Percentiles rank a stretch among this genome's conserved stretches.
These are phyloP conservation scores for Pagetopsis macropterus DNA, from an alignment of 2,797 vertebrate genomes.

Conservation along the genomic window DNA sequence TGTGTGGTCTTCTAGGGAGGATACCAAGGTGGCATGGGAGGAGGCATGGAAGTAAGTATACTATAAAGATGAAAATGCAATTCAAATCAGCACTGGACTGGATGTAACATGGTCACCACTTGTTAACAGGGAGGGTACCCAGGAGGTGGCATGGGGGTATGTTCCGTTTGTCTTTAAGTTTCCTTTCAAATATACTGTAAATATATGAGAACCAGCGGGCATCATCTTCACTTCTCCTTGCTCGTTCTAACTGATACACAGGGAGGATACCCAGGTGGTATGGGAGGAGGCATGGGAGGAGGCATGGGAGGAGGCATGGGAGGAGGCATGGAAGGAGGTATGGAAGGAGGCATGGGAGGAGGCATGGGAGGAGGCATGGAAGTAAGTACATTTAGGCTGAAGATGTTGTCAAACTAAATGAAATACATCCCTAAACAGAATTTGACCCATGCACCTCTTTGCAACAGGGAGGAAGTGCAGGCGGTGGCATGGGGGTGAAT, in stretches of 20 bases:
- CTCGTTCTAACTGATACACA: slow-evolving; percentile 11
- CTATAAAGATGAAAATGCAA: neutral
- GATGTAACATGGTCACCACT: neutral
- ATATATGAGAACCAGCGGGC: neutral
- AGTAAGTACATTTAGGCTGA: slow-evolving; percentile 15
- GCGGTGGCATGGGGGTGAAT: slow-evolving; percentile 64
- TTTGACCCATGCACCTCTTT: neutral
- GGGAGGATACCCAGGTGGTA: slow-evolving; percentile 63
- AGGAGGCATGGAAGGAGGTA: slow-evolving; percentile 30
- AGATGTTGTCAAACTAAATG: neutral
- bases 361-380: slow-evolving; percentile 43
- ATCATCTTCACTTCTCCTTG: neutral
- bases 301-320: slow-evolving; percentile 42
- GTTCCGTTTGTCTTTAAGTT: slow-evolving; percentile 12
- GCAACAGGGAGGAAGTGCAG: slow-evolving; percentile 65
- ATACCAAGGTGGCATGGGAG: slow-evolving; percentile 28
- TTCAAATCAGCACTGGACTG: neutral
- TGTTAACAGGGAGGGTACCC: slow-evolving; percentile 65
- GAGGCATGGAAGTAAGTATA: slow-evolving; percentile 45
- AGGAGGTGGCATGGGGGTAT: slow-evolving; percentile 57
- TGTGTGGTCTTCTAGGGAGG: slow-evolving; percentile 48
- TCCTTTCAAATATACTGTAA: neutral
- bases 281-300: slow-evolving; percentile 43
- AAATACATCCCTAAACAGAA: neutral
- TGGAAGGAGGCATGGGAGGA: slow-evolving; percentile 35